phyloP scores from a whole-genome alignment of 1,140 invertebrate species.

The Coenobita brevimanus region DNA sequence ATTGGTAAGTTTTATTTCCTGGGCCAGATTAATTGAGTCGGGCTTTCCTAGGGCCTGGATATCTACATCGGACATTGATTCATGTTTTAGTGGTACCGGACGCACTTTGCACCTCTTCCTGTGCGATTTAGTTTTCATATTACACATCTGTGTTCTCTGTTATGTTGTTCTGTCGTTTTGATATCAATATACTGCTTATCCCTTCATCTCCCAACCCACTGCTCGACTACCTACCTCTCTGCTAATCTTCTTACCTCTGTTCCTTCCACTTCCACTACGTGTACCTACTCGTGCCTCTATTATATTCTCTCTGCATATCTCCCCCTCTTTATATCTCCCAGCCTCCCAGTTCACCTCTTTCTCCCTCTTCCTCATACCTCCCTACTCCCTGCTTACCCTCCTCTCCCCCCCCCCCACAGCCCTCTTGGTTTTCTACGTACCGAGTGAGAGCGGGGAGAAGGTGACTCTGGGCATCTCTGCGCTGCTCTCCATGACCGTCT shows the following conservation, averaged over 20 bases:
- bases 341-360: neutral
- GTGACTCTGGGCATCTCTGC: constrained; percentile 91
- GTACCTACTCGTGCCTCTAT: neutral
- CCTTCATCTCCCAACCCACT: no score
- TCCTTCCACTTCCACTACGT: neutral
- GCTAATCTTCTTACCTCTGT: neutral
- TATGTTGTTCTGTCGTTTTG: neutral
- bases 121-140: neutral
- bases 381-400: neutral
- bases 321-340: neutral
- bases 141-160: neutral
- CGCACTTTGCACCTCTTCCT: neutral
- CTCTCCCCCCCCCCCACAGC: constrained; percentile 76
- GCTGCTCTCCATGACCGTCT: constrained; percentile 93
- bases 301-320: neutral
- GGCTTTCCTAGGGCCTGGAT: no score
- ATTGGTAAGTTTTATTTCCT: neutral
- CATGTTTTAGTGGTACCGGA: neutral
- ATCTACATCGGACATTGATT: no score
- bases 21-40: no score
- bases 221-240: no score
- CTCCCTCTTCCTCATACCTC: neutral
- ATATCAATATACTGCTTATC: neutral
- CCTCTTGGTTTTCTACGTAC: constrained; percentile 92
- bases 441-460: constrained; percentile 93